phyloP scores from a whole-genome alignment of 1,140 invertebrate genomes.

The Saxidomus purpurata region DNA sequence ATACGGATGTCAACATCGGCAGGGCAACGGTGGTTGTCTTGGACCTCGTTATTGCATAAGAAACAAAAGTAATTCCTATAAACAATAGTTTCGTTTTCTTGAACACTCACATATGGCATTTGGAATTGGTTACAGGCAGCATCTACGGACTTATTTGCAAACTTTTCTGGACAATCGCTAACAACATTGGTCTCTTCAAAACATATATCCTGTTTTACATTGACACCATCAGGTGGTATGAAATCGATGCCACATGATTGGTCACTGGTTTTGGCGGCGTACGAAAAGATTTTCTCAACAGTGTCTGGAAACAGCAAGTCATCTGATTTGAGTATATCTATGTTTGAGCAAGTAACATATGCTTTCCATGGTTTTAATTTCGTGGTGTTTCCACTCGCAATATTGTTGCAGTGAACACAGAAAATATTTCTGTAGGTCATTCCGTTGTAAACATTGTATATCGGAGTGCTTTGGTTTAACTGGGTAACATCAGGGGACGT shows the following conservation, averaged over 20 bases:
- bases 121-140: slow-evolving; percentile 15
- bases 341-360: slow-evolving; percentile 29
- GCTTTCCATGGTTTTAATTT: slow-evolving; percentile 26
- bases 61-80: slow-evolving; percentile 61
- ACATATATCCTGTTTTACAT: slow-evolving; percentile 1
- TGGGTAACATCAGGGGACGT: not conserved
- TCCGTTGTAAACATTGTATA: not conserved
- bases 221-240: slow-evolving; percentile 20
- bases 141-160: not conserved
- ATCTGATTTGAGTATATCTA: slow-evolving; percentile 30
- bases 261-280: not conserved
- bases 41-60: slow-evolving; percentile 19
- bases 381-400: not conserved
- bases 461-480: slow-evolving; percentile 18
- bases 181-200: slow-evolving; percentile 21
- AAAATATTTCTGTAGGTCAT: slow-evolving; percentile 51
- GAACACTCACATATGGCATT: slow-evolving; percentile 31
- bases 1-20: not conserved
- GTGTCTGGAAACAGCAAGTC: slow-evolving; percentile 34
- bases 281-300: slow-evolving; percentile 13
- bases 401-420: slow-evolving; percentile 35
- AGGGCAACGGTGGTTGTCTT: not conserved
- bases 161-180: not conserved
- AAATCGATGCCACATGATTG: slow-evolving; percentile 31
- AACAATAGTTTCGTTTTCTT: not conserved